phyloP scores from a whole-genome alignment of 2,113 vertebrate species.

The Aepyceros melampus region DNA sequence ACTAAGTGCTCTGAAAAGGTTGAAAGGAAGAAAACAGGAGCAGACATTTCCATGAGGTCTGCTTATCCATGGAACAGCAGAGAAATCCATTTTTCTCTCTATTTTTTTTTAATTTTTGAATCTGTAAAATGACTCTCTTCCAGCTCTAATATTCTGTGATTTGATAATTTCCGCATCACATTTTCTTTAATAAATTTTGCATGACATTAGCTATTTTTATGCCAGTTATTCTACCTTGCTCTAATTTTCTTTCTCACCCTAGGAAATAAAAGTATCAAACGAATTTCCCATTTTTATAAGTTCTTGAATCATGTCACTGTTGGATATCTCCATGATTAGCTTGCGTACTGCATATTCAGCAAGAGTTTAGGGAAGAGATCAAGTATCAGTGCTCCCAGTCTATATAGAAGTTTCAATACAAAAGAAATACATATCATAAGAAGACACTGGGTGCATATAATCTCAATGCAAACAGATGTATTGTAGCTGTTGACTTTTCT shows the following conservation, averaged over 20 bases:
- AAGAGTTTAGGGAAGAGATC: not conserved
- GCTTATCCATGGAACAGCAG: not conserved
- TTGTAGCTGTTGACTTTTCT: not conserved
- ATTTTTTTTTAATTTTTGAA: not conserved
- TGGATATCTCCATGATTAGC: not conserved
- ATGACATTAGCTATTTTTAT: slow-evolving; percentile 48
- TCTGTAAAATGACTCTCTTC: slow-evolving; percentile 20
- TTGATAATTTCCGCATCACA: slow-evolving; percentile 20
- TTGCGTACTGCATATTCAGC: not conserved
- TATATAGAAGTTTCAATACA: not conserved
- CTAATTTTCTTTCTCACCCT: slow-evolving; percentile 48
- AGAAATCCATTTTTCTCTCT: not conserved
- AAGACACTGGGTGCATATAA: not conserved
- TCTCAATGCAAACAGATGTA: not conserved
- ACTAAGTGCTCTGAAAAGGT: not conserved
- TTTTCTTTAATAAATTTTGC: slow-evolving; percentile 53
- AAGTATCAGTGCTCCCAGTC: not conserved
- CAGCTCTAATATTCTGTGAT: slow-evolving; percentile 14
- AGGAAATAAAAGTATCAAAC: slow-evolving; percentile 34
- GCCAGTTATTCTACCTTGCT: slow-evolving; percentile 22
- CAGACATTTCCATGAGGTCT: not conserved
- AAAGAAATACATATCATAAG: not conserved
- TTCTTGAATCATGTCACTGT: not conserved
- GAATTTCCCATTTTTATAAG: slow-evolving; percentile 10
- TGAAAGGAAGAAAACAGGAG: not conserved